Conservation (phyloP, 2,888 invertebrate species). For the Cataglyphis albicans region DNA sequence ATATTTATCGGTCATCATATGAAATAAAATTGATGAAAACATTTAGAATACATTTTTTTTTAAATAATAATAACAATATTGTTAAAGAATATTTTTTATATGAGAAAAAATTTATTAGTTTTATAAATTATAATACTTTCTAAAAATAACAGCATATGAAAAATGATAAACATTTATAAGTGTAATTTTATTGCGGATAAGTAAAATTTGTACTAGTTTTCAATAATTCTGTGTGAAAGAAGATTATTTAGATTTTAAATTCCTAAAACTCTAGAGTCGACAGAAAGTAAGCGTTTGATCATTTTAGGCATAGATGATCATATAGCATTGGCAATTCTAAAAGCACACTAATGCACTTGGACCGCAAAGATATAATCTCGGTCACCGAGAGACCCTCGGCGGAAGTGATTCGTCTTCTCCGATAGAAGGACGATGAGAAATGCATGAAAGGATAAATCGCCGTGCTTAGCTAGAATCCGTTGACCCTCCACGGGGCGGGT, state of each 20-base stretch:
- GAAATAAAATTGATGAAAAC: background rate
- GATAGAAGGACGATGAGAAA: slow-evolving; percentile 13
- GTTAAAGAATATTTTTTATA: background rate
- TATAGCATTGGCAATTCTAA: background rate
- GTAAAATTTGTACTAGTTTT: too few relatives aligned
- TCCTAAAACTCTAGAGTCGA: too few relatives aligned
- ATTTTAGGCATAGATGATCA: background rate
- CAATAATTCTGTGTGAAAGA: too few relatives aligned
- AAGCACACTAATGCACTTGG: background rate
- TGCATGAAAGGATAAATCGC: slow-evolving; percentile 13
- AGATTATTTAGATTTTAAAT: too few relatives aligned
- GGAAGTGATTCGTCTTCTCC: slow-evolving; percentile 53
- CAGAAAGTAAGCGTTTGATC: too few relatives aligned
- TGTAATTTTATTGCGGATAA: too few relatives aligned
- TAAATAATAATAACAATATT: background rate
- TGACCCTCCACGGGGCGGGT: slow-evolving; percentile 51
- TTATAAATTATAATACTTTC: too few relatives aligned
- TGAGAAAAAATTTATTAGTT: background rate
- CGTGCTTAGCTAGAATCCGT: slow-evolving; percentile 25
- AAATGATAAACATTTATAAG: too few relatives aligned
- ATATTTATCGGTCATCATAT: background rate
- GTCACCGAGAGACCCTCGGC: slow-evolving; percentile 2
- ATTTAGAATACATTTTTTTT: background rate
- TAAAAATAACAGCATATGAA: too few relatives aligned
- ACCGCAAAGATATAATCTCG: background rate